Evolutionary conservation across 2,113 vertebrate species (phyloP).

Genomic region (Tachycineta bicolor): DNA sequence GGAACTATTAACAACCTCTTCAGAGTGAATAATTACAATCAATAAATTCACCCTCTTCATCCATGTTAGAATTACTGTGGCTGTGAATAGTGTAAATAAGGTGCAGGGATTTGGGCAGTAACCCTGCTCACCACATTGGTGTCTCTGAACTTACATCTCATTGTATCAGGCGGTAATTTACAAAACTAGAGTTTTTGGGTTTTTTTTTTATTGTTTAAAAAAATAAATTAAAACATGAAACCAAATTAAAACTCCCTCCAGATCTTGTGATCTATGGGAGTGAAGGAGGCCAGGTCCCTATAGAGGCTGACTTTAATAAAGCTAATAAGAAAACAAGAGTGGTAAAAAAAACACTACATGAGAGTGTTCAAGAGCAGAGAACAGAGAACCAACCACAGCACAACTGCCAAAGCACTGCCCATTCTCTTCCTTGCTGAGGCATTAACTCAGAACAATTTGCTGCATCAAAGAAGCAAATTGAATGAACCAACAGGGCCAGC

Average conservation of each 20-base stretch:
- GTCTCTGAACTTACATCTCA: neutral
- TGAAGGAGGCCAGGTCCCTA: neutral
- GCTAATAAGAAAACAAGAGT: neutral
- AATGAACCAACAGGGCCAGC: neutral
- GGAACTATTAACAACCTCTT: neutral
- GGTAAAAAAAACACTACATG: neutral
- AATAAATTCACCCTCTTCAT: conserved; percentile 21
- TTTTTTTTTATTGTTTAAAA: neutral
- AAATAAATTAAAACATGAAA: neutral
- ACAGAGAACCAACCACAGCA: neutral
- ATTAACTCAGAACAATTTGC: neutral
- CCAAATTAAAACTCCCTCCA: neutral
- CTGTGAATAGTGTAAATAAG: neutral
- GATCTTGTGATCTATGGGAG: neutral
- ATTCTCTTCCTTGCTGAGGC: neutral
- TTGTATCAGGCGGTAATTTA: neutral
- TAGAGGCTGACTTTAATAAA: neutral
- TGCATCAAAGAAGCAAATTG: conserved; percentile 20
- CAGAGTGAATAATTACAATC: neutral
- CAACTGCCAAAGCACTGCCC: neutral
- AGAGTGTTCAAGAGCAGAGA: neutral
- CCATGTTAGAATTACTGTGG: conserved; percentile 23
- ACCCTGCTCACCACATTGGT: neutral
- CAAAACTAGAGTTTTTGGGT: neutral
- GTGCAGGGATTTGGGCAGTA: neutral